Evolutionary conservation across 1,140 invertebrate species (phyloP).

Genomic region (Leptinotarsa texana): DNA sequence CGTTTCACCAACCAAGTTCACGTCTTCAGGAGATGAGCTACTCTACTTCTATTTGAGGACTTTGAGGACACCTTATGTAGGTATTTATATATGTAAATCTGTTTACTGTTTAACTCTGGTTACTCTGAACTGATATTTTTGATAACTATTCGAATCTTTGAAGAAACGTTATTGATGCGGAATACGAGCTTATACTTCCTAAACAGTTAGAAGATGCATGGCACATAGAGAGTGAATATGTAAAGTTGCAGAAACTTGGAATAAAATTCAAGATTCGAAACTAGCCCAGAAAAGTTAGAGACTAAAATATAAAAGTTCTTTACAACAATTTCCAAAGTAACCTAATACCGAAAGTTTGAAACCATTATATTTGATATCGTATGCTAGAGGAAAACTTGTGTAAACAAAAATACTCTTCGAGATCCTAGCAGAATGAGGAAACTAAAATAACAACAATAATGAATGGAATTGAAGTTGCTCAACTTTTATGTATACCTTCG

Average conservation of each 20-base stretch:
- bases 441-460: slow-evolving; percentile 16
- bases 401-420: slow-evolving; percentile 34
- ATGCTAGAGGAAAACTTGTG: slow-evolving; percentile 28
- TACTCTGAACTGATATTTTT: no score
- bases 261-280: slow-evolving; percentile 11
- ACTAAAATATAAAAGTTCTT: slow-evolving; percentile 38
- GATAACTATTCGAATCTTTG: background rate
- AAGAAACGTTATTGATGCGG: background rate
- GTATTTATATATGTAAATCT: no score
- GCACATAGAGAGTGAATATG: slow-evolving; percentile 1
- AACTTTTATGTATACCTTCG: slow-evolving; percentile 16
- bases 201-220: background rate
- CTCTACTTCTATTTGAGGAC: no score
- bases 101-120: no score
- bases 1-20: no score
- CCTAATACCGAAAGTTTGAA: slow-evolving; percentile 35
- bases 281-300: slow-evolving; percentile 21
- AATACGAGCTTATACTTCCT: background rate
- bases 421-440: slow-evolving; percentile 3
- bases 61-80: no score
- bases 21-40: no score
- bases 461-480: slow-evolving; percentile 15
- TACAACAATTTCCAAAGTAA: slow-evolving; percentile 39
- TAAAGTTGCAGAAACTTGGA: slow-evolving; percentile 18
- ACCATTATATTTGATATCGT: slow-evolving; percentile 34